Conservation (phyloP, 2,113 vertebrate genomes). For the Carassius carassius region DNA sequence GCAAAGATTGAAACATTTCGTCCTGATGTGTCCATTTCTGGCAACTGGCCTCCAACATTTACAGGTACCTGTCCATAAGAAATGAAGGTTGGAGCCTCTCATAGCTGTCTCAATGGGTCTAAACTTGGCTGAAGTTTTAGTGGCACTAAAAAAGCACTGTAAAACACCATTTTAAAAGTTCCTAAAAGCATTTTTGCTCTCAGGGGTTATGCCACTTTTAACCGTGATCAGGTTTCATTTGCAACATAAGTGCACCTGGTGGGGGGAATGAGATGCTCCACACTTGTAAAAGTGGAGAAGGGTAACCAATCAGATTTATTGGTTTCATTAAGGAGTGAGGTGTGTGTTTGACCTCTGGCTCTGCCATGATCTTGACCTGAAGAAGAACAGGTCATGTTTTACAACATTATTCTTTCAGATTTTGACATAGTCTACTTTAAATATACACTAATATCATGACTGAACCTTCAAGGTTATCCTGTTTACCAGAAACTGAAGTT, state of each 20-base stretch:
- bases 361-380: neutral
- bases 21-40: no score
- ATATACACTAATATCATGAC: neutral
- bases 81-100: neutral
- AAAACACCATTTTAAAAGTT: constrained; percentile 79
- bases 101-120: constrained; percentile 14
- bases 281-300: constrained; percentile 71
- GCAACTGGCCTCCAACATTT: no score
- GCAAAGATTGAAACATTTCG: neutral
- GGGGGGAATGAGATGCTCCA: constrained; percentile 65
- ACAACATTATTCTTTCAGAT: neutral
- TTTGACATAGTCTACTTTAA: no score
- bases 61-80: no score
- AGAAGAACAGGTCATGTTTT: neutral
- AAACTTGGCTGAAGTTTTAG: constrained; percentile 61
- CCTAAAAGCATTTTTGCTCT: constrained; percentile 79
- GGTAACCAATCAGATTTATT: constrained; percentile 74
- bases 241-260: constrained; percentile 61
- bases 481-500: constrained; percentile 37
- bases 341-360: constrained; percentile 54
- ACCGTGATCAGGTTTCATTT: constrained; percentile 76
- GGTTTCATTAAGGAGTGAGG: constrained; percentile 69
- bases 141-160: constrained; percentile 75
- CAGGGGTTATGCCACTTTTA: constrained; percentile 72
- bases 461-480: neutral